These are phyloP conservation scores for Acomys russatus DNA, from an alignment of 2,797 vertebrate genomes.

Conservation along the genomic window DNA sequence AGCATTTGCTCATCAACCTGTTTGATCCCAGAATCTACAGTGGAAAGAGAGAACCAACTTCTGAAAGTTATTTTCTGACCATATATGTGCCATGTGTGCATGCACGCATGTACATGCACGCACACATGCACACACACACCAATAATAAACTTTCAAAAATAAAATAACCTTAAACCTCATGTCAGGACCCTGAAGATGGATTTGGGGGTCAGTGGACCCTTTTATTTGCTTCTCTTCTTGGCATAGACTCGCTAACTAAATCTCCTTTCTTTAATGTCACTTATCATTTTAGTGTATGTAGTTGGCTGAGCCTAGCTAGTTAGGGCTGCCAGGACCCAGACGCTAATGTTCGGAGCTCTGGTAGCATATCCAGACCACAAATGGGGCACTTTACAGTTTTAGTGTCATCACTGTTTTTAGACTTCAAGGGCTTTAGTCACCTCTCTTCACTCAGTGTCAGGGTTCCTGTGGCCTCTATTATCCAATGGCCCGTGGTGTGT, in stretches of 20 bases:
- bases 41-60: background rate
- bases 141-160: background rate
- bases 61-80: background rate
- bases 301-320: background rate
- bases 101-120: background rate
- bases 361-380: background rate
- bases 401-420: background rate
- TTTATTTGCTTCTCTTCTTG: background rate
- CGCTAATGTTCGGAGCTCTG: background rate
- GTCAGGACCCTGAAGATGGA: background rate
- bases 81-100: background rate
- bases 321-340: background rate
- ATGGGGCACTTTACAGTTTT: background rate
- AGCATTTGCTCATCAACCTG: background rate
- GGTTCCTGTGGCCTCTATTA: background rate
- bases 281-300: background rate
- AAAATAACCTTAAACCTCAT: background rate
- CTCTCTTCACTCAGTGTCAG: rapidly evolving
- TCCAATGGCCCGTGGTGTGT: rapidly evolving
- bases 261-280: background rate
- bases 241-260: background rate
- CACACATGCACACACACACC: background rate
- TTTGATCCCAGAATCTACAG: background rate
- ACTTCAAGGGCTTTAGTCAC: background rate
- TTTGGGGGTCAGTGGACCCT: background rate